Percentiles rank a stretch among this genome's conserved stretches.
Conservation (phyloP, 2,113 vertebrate species). For the Gyps fulvus region DNA sequence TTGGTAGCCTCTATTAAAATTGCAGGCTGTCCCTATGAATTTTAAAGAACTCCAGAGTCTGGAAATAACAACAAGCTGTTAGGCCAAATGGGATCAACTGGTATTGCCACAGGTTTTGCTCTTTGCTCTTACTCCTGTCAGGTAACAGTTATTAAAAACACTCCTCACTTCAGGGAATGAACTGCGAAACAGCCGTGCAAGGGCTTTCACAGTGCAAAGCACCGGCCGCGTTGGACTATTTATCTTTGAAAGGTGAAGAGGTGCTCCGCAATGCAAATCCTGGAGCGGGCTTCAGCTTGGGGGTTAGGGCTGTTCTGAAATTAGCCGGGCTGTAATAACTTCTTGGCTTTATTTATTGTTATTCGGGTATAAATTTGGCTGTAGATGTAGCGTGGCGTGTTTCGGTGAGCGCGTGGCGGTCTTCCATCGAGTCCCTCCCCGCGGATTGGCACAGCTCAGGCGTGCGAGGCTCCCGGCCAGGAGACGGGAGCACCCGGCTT, state of each 20-base stretch:
- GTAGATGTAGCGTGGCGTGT: background rate
- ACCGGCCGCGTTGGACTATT: fast-evolving
- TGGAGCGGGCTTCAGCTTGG: background rate
- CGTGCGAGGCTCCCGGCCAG: background rate
- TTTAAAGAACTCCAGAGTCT: background rate
- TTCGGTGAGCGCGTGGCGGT: fast-evolving
- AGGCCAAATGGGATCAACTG: background rate
- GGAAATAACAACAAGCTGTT: slow-evolving; percentile 11
- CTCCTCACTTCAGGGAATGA: background rate
- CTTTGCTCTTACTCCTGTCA: background rate
- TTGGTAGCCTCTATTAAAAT: background rate
- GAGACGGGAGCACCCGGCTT: fast-evolving
- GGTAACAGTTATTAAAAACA: slow-evolving; percentile 8
- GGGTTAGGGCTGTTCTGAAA: background rate
- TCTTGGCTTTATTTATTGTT: background rate
- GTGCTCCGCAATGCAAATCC: background rate
- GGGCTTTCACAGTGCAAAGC: background rate
- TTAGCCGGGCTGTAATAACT: background rate
- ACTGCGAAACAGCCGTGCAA: background rate
- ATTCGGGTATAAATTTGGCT: background rate
- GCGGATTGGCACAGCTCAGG: background rate
- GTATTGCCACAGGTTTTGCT: slow-evolving; percentile 30
- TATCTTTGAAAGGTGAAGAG: background rate
- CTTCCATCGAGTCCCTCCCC: background rate
- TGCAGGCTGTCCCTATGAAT: slow-evolving; percentile 7